Base-by-base conservation (phyloP, 1,140 invertebrate species). In the Nylanderia fulva region DNA sequence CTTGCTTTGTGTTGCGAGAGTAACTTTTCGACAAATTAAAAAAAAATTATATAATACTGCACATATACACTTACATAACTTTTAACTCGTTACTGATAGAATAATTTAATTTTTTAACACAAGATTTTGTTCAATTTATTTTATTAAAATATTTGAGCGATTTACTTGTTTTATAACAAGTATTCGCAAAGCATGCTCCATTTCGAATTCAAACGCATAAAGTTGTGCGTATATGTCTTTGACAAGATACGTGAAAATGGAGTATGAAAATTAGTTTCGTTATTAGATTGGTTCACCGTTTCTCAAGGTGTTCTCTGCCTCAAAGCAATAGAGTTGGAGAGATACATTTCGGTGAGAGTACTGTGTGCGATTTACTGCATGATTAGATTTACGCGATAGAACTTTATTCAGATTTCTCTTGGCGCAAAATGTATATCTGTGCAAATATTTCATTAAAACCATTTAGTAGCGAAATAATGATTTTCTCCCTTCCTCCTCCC, bases 211-310 rank as follows among this genome's bases (percentile, higher is more conserved):
- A 60, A 42, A 39, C 33, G 33, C 18, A 39, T 24, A 18, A 71
- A 29, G 8, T 42, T 72, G 13, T 18, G 36, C 27, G 56, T 45
- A 33, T 45, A 33, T 82, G 66, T 72, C 75, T 58, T 71, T 72
- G 76, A 79, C 15, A 56, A 60, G 54, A 72, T 71, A 72, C 39
- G 58, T 72, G 77, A 82, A 80, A 82, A 82, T 82, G 77, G 66
- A 82, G 21, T 82, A 45, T 72, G 77, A 82, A 72, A 82, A 82
- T 82, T 82, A 82, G 66, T 82, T 82, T 82, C 66, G 66, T 82
- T 82, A 82, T 82, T 82, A 58, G 66, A 82, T 71, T 72, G 66
- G 77, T 72, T 82, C 77, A 33, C 77, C 66, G 54, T 82, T 82
- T 71, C 77, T 82, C 77, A 82, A 82, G 77, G 77, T 72, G 77